Evolutionary conservation across 2,113 vertebrate genomes (phyloP).

Genomic region (Motacilla tschutschensis): DNA sequence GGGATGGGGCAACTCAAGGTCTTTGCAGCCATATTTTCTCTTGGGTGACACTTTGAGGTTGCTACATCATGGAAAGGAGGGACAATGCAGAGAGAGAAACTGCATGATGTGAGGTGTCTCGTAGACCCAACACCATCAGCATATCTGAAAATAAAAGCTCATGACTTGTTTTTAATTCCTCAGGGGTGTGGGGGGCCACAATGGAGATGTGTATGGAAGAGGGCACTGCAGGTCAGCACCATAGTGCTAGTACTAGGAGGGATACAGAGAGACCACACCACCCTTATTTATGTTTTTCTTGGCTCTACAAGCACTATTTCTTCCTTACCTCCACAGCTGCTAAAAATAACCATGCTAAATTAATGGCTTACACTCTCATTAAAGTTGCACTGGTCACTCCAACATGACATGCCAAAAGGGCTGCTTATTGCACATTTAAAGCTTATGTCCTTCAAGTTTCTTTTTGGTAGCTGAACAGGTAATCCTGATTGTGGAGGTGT

Average conservation of each 20-base stretch:
- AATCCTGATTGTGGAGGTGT: neutral
- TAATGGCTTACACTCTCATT: neutral
- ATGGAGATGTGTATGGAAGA: neutral
- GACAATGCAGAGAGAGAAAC: neutral
- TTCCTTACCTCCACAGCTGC: neutral
- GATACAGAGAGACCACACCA: neutral
- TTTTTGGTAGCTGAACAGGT: neutral
- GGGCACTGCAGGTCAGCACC: neutral
- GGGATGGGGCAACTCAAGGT: neutral
- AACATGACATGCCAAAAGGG: neutral
- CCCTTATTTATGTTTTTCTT: neutral
- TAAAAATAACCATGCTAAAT: neutral
- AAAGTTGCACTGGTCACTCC: neutral
- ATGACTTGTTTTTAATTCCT: neutral
- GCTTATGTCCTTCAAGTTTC: neutral
- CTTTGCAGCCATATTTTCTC: neutral
- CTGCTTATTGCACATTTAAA: neutral
- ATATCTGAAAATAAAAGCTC: neutral
- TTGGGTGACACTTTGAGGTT: neutral
- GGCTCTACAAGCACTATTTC: neutral
- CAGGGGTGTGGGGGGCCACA: accelerated
- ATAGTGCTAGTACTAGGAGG: neutral
- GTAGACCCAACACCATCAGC: neutral
- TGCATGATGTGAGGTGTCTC: neutral
- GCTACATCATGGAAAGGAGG: neutral